Base-by-base conservation (phyloP, 2,797 vertebrate genomes). In the Siniperca scherzeri region DNA sequence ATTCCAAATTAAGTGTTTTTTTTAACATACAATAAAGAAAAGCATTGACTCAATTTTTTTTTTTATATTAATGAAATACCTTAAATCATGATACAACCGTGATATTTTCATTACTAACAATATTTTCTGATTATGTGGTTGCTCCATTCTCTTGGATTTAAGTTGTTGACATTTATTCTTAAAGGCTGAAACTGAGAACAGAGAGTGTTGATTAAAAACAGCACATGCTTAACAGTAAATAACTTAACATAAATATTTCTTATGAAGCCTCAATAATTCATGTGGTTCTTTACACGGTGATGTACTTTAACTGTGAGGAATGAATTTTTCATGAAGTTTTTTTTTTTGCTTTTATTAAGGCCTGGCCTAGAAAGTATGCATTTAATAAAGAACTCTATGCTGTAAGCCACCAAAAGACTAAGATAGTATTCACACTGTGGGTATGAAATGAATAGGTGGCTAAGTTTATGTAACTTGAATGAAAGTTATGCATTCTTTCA, bases 181-280 rank as follows among this genome's bases (percentile, higher is more conserved):
- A 6, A 61, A 68, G 42, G 36, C 46, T 65, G 11, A 46, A 74
- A 42, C 33, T 13, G n/a, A 36, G 8, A 52, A 21, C 5, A 38
- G n/a, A 44, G 25, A 3, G n/a, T 7, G 2, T 66, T 27, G 8
- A 7, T 38, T 44, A 44, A 59, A 65, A 84, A 79, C 27, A 70
- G 12, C 13, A 61, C 19, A 44, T 19, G 46, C 55, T 52, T 40
- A 75, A 40, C 67, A 69, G 21, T 40, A 62, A 85, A 65, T 40
- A 66, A 21, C 13, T 69, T 80, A 84, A 79, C 79, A 87, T 38
- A 62, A 85, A 82, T 81, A 88, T 87, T 89, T 87, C 50, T 82
- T 68, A 89, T 82, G 79, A 87, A 70, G 73, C 33, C 71, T 89
- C 72, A 81, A 85, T 92, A 88, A 93, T 92, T 86, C 73, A 89